Base-by-base conservation (phyloP, 2,888 invertebrate genomes). In the Sclerodermus sp. region DNA sequence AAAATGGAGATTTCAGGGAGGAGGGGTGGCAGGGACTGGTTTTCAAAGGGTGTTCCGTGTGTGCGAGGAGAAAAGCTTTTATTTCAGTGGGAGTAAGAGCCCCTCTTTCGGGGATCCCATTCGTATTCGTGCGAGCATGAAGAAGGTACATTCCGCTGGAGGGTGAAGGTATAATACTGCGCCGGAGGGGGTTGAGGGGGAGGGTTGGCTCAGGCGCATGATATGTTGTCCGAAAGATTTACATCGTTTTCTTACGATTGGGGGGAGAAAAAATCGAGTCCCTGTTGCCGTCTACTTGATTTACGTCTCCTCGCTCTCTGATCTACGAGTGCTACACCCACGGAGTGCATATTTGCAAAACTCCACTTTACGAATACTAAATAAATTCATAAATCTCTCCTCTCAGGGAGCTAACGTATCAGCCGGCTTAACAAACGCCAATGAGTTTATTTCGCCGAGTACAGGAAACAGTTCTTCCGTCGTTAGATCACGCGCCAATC, bases 201-300 rank as follows among this genome's bases (percentile, higher is more conserved):
- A 45, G 56, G 57, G 59, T 54, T 43, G 53, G 57, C 57, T 51
- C 57, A 47, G 58, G 58, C 60, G 57, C 58, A 66, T 71, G 73
- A 73, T 73, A 73, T 73, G 73, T 73, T 73, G 72, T 66, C 70
- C 62, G 63, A 70, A 65, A 70, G 73, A 73, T 73, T 73, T 73
- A 73, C 73, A 70, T 71, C 61, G 62, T 54, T 66, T 65, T 66
- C 68, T 59, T 60, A 60, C 55, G 61, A 62, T 65, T 59, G 57
- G 58, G 57, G 50, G 31, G 53, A 59, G 53, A 58, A 62, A 68
- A 68, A 62, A 69, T 66, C 69, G 66, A 62, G 63, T 62, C 57
- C 55, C 51, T 46, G 57, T 54, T n/a, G 49, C 55, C 50, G 50
- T 54, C 53, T 52, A 41, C 32, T 51, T 54, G 55, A 57, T 53